A percentile compares a stretch with the other conserved stretches of the same genome.
Conservation (phyloP, 2,113 vertebrate genomes). For the Paraplagusia blochii region DNA sequence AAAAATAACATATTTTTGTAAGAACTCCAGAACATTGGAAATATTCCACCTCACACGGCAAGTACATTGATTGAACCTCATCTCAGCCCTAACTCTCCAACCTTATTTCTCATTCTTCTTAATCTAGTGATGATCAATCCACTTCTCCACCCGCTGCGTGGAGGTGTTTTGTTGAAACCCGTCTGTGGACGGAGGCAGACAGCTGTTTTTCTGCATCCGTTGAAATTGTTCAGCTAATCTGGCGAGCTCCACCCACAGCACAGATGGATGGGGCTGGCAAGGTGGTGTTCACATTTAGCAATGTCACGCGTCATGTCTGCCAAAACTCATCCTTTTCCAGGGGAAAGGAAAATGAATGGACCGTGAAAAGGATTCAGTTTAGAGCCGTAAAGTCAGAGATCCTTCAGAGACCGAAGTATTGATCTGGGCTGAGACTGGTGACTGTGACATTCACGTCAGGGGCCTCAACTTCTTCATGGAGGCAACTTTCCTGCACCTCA, state of each 20-base stretch:
- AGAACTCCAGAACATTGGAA: not conserved
- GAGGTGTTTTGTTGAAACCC: constrained; percentile 74
- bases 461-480: too few relatives aligned
- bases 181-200: constrained; percentile 51
- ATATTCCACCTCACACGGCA: constrained; percentile 7
- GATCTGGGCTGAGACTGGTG: not conserved
- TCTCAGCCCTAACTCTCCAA: not conserved
- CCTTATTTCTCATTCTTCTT: not conserved
- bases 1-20: too few relatives aligned
- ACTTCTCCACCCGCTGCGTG: constrained; percentile 16
- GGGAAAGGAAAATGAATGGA: not conserved
- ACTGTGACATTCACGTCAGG: not conserved
- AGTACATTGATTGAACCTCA: not conserved
- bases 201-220: constrained; percentile 71
- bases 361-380: not conserved
- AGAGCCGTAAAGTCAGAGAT: not conserved
- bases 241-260: constrained; percentile 53
- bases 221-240: constrained; percentile 67
- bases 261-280: constrained; percentile 72
- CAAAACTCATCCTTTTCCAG: constrained; percentile 17
- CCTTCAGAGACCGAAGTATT: not conserved
- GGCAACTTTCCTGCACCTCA: not conserved
- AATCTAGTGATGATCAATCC: constrained; percentile 8
- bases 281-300: constrained; percentile 65
- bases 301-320: constrained; percentile 29